Evolutionary conservation across 2,888 invertebrate species (phyloP), one percentile per base, ranked within the genome.

Genomic region (Diogma glabrata): DNA sequence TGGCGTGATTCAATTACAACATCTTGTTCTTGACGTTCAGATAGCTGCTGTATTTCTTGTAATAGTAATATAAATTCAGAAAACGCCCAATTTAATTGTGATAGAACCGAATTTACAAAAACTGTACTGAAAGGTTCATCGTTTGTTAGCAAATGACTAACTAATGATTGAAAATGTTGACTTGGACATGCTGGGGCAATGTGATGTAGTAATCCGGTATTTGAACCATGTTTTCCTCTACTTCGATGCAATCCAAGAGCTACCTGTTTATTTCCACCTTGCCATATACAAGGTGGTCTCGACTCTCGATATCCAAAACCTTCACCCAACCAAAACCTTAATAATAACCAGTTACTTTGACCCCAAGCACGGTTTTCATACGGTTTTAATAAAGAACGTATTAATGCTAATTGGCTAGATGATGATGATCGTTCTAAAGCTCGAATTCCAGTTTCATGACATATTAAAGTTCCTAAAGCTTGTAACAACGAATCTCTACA

Each of bases 21-120:
- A 57, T 77, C 75, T 2, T 77, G 75, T 56, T 67, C 70, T 53
- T 64, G 73, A 56, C 70, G 62, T 51, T 75, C 72, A 1, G 79
- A 77, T 19, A 76, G 72, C 59, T 79, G 80, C 62, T 82, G 81
- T 58, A 84, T 80, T 75, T 89, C 88, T 65, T 89, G 89, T 62
- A 89, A 74, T 75, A 88, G 80, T 20, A 86, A 81, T 56, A 89
- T 84, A 62, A 89, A 89, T 63, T 90, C 89, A 0, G 89, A 89
- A 64, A 89, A 89, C 0, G 87, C 84, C 89, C 89, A 89, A 69
- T 90, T 89, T 5, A 89, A 72, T 60, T 89, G 87, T 62, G 83
- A 87, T 6, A 90, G 72, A 20, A 90, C 71, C 1, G 86, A 87
- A 66, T 88, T 87, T 10, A 90, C 70, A 62, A 83, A 87, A 1